phyloP scores from a whole-genome alignment of 2,888 invertebrate genomes.

The Galerucella calmariensis region DNA sequence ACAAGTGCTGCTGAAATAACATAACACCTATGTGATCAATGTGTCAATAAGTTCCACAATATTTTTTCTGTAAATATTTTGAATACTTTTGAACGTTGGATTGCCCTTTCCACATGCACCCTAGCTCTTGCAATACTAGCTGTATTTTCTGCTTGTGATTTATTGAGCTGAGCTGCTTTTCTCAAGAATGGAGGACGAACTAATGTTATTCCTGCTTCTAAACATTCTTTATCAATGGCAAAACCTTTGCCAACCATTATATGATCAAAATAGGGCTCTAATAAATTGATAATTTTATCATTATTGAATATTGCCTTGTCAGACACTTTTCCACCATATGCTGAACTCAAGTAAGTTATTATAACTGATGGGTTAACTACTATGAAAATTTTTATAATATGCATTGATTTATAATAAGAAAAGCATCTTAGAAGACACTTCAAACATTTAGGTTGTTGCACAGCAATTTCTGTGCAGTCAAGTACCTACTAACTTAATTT shows the following conservation, averaged over 20 bases:
- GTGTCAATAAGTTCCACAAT: neutral
- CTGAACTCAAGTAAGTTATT: constrained; percentile 4
- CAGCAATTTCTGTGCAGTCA: constrained; percentile 13
- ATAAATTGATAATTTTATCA: constrained; percentile 4
- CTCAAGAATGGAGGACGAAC: constrained; percentile 14
- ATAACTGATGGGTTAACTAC: constrained; percentile 9
- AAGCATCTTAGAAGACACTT: neutral
- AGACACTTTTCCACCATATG: neutral
- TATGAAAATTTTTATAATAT: neutral
- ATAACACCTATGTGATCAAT: constrained; percentile 2
- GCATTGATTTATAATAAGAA: constrained; percentile 12
- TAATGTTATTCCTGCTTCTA: constrained; percentile 16
- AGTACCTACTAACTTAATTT: constrained; percentile 13
- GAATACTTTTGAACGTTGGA: constrained; percentile 8
- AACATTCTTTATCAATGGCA: constrained; percentile 6
- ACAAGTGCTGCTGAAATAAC: constrained; percentile 8
- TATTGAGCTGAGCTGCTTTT: constrained; percentile 9
- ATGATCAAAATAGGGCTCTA: constrained; percentile 12
- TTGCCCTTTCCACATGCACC: neutral
- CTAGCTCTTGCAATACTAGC: constrained; percentile 16
- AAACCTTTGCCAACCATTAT: constrained; percentile 5
- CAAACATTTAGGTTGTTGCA: constrained; percentile 10
- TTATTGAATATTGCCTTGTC: constrained; percentile 14
- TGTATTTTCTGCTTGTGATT: constrained; percentile 11
- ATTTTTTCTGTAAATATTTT: constrained; percentile 4